Conservation (phyloP, 2,113 vertebrate genomes). For the Paratilapia polleni region DNA sequence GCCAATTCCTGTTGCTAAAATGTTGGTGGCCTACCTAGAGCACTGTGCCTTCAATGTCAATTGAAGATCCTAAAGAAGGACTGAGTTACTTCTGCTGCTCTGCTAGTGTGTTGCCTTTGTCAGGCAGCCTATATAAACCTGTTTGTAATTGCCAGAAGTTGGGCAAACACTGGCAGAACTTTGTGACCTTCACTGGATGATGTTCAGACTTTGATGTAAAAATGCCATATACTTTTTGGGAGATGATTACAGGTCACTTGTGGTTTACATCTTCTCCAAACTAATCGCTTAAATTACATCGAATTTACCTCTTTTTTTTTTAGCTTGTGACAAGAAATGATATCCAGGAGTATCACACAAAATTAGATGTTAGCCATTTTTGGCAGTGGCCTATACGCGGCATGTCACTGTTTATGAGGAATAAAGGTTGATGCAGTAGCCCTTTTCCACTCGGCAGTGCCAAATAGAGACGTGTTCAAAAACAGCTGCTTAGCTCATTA, state of each 20-base stretch:
- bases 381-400: constrained; percentile 21
- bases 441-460: constrained; percentile 26
- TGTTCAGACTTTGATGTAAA: not conserved
- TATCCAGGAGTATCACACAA: not conserved
- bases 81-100: not conserved
- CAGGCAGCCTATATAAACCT: not conserved
- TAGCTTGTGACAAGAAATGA: not conserved
- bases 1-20: not conserved
- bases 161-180: not conserved
- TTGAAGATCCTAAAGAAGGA: not conserved
- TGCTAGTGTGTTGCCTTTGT: not conserved
- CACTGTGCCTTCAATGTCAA: not conserved
- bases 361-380: not conserved
- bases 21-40: not conserved
- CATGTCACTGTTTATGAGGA: constrained; percentile 4
- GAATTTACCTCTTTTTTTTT: not conserved
- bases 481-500: constrained; percentile 57
- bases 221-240: not conserved
- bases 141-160: not conserved
- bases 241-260: too few relatives aligned
- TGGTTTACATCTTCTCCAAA: too few relatives aligned
- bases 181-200: not conserved
- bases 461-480: constrained; percentile 28
- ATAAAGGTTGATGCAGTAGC: constrained; percentile 27
- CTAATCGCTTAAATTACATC: too few relatives aligned